A percentile compares a stretch with the other conserved stretches of the same genome.
phyloP scores from a whole-genome alignment of 2,113 vertebrate genomes.

The Oncorhynchus nerka region DNA sequence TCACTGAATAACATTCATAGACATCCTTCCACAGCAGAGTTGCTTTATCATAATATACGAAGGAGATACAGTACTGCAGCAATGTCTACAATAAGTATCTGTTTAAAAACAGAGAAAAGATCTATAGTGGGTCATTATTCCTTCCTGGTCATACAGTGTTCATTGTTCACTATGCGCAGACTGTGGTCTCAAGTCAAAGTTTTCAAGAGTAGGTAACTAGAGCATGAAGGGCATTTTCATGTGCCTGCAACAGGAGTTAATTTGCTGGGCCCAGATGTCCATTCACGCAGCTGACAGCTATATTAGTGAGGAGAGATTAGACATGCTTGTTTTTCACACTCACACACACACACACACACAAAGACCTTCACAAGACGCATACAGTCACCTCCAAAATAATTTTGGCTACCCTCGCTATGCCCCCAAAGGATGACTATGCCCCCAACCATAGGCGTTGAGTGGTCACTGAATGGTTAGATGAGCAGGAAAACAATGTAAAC shows the following conservation, averaged over 20 bases:
- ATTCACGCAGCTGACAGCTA: constrained; percentile 29
- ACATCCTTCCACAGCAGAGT: neutral
- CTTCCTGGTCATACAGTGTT: too few species aligned
- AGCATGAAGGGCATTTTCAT: neutral
- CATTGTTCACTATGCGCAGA: too few species aligned
- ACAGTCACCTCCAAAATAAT: neutral
- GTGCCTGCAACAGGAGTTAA: neutral
- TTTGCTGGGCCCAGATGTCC: constrained; percentile 23
- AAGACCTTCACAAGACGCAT: neutral
- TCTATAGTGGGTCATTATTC: too few species aligned
- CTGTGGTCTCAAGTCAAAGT: too few species aligned
- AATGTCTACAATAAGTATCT: neutral
- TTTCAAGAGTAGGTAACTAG: neutral
- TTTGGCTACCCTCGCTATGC: too few species aligned
- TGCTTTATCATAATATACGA: neutral
- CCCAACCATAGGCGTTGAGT: too few species aligned
- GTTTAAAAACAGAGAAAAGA: too few species aligned
- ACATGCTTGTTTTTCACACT: constrained; percentile 21
- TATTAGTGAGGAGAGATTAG: constrained; percentile 40
- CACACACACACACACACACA: neutral
- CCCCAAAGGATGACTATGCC: too few species aligned
- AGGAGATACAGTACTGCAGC: neutral
- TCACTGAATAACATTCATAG: neutral
- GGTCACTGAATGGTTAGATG: too few species aligned
- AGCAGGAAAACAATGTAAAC: too few species aligned